Percentiles rank a stretch among this genome's conserved stretches.
Conservation (phyloP, 1,140 invertebrate species). For the Zaprionus taronus region DNA sequence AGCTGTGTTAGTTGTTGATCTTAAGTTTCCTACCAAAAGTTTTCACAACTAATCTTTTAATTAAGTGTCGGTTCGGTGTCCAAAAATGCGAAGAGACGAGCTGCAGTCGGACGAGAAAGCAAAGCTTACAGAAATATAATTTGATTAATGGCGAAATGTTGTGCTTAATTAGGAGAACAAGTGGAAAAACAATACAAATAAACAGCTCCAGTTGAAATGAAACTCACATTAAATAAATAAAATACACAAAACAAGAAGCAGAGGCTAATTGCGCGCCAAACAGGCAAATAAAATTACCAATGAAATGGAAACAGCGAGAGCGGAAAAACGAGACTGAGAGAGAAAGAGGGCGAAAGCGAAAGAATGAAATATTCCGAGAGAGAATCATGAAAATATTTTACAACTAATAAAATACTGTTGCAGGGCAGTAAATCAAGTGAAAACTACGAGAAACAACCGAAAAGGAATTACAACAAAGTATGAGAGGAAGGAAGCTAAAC, state of each 20-base stretch:
- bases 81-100: constrained; percentile 48
- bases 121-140: constrained; percentile 53
- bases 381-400: constrained; percentile 63
- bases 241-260: constrained; percentile 30
- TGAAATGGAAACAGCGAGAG: constrained; percentile 45
- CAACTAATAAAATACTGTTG: constrained; percentile 75
- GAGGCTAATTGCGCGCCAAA: constrained; percentile 66
- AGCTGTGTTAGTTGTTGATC: constrained; percentile 59
- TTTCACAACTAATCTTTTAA: constrained; percentile 81
- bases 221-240: constrained; percentile 28
- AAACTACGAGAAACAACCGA: constrained; percentile 50
- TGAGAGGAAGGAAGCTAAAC: constrained; percentile 19
- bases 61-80: constrained; percentile 63
- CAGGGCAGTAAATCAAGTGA: constrained; percentile 71
- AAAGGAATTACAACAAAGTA: constrained; percentile 5
- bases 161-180: constrained; percentile 72
- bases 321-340: constrained; percentile 1
- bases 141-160: constrained; percentile 81
- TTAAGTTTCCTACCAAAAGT: constrained; percentile 72
- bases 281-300: constrained; percentile 55
- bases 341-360: constrained; percentile 14
- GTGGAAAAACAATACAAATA: constrained; percentile 29
- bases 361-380: background rate
- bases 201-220: constrained; percentile 19
- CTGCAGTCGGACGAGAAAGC: constrained; percentile 20